These are phyloP conservation scores for Luscinia luscinia DNA, from an alignment of 2,797 vertebrate species.

Conservation along the genomic window DNA sequence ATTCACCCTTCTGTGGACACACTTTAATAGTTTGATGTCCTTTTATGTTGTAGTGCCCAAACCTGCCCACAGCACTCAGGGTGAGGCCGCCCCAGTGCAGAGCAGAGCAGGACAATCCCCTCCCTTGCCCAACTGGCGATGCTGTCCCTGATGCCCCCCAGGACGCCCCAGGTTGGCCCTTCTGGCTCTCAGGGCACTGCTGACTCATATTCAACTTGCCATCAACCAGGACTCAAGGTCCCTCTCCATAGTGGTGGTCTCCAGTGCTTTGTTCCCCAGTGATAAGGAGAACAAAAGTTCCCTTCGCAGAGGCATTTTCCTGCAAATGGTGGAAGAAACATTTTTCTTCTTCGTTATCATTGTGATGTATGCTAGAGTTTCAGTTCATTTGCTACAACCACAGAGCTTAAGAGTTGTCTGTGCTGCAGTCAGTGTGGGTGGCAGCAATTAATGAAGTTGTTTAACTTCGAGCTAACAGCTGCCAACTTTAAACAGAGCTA, in stretches of 20 bases:
- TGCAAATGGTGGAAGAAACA: not conserved
- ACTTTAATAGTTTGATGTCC: not conserved
- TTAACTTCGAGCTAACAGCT: not conserved
- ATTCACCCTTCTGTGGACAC: not conserved
- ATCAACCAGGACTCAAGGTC: rapidly evolving
- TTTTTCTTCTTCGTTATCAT: not conserved
- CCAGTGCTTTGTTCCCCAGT: not conserved
- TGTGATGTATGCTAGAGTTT: not conserved
- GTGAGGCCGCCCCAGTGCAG: rapidly evolving
- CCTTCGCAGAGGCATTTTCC: not conserved
- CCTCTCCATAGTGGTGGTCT: rapidly evolving
- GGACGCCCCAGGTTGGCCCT: rapidly evolving
- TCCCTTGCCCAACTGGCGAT: rapidly evolving
- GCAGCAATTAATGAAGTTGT: not conserved
- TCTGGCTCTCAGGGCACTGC: not conserved
- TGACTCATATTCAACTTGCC: not conserved
- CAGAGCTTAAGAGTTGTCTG: not conserved
- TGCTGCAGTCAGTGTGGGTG: not conserved
- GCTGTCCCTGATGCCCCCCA: not conserved
- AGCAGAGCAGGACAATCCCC: rapidly evolving
- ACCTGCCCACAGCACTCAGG: rapidly evolving
- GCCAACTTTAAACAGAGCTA: not conserved
- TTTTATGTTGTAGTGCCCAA: rapidly evolving
- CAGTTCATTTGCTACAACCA: not conserved
- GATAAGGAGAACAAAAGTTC: not conserved